Base-by-base conservation (phyloP, 2,888 invertebrate genomes). In the Limnephilus lunatus region DNA sequence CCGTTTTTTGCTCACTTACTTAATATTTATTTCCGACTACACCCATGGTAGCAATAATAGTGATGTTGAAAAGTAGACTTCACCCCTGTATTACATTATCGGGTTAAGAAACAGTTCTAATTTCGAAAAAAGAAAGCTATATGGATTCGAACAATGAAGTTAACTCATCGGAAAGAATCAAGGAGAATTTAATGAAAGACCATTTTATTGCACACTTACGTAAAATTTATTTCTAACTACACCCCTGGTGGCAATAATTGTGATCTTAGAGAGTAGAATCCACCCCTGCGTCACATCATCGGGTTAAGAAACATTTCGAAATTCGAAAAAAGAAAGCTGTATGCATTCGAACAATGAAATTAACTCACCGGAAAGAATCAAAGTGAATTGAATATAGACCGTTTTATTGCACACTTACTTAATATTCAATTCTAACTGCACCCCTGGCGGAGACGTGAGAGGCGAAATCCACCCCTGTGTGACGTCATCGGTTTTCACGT, bases 401-500 rank as follows among this genome's bases (percentile, higher is more conserved):
- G 25, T 19, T 25, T 68, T 19, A 68, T 31, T 81, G 81, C 30
- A 14, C 31, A 31, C 31, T 81, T 81, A 14, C 31, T 81, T 81
- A 81, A 81, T 81, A 81, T 31, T n/a, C 31, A 81, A 19, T 81
- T 81, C 30, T 12, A 81, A 85, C 15, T 39, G n/a, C 44, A 30
- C 86, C 86, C 11, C 48, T 86, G 44, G 14, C n/a, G 30, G 44
- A 48, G 86, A 44, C 39, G 68, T 31, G 19, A 15, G 14, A 68
- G 31, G 7, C 31, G n/a, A 31, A 88, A 31, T 88, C 68, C 88
- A 31, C 14, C 87, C 87, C 87, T 87, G 85, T 31, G 88, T 88
- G 88, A 88, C 88, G 88, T 88, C 88, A 88, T 68, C 88, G 12
- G 31, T 1, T 32, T 68, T 31, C 88, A 25, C 88, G 88, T 88